Evolutionary conservation across 1,140 invertebrate genomes (phyloP).

Genomic region (Drosophila carrolli): DNA sequence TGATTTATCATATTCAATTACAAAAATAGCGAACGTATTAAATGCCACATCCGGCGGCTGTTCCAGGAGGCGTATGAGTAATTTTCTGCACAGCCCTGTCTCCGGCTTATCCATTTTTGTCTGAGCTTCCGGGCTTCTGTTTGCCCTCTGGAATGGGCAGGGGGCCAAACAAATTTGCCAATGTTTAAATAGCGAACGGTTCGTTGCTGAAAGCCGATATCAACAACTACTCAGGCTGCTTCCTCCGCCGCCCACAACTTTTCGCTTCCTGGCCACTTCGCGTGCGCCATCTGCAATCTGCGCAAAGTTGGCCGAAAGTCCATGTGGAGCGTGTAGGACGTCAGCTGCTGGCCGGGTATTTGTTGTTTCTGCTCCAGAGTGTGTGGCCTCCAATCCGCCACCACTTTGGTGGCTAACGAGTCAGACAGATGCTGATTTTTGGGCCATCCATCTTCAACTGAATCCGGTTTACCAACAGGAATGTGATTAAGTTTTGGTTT

Average conservation of each 20-base stretch:
- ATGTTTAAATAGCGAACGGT: constrained; percentile 58
- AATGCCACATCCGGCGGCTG: constrained; percentile 61
- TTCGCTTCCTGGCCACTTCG: constrained; percentile 41
- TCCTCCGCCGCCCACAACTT: constrained; percentile 10
- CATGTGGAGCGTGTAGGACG: constrained; percentile 70
- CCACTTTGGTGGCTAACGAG: constrained; percentile 37
- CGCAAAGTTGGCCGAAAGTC: constrained; percentile 63
- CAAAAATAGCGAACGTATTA: constrained; percentile 76
- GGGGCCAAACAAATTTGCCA: constrained; percentile 38
- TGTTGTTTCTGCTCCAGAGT: constrained; percentile 12
- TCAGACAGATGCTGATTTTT: constrained; percentile 65
- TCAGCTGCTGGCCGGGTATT: constrained; percentile 52
- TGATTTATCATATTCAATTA: constrained; percentile 84
- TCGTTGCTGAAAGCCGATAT: constrained; percentile 70
- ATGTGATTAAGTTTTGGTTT: constrained; percentile 32
- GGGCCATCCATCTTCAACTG: constrained; percentile 25
- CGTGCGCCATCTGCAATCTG: constrained; percentile 61
- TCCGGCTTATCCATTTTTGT: constrained; percentile 14
- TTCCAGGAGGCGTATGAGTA: constrained; percentile 71
- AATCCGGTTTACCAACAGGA: constrained; percentile 10
- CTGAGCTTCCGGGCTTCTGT: constrained; percentile 39
- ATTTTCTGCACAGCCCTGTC: constrained; percentile 44
- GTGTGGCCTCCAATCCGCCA: constrained; percentile 18
- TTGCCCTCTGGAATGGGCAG: constrained; percentile 45
- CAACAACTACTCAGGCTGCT: constrained; percentile 63